Conservation (phyloP, 2,888 invertebrate species). For the Eurois occulta region DNA sequence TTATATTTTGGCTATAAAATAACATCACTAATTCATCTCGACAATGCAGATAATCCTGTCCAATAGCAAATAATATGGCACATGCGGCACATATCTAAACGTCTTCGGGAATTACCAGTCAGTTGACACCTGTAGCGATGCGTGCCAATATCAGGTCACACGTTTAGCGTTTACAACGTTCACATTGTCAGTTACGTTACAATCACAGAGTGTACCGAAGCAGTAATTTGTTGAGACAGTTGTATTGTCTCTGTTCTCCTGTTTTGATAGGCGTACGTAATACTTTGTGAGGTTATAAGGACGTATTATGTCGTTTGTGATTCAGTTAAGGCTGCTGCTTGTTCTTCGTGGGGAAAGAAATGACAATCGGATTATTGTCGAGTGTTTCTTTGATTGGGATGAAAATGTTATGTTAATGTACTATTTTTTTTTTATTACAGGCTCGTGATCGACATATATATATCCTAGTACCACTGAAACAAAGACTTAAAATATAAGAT, state of each 20-base stretch:
- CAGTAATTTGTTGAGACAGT: conserved; percentile 68
- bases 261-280: conserved; percentile 42
- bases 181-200: conserved; percentile 64
- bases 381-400: conserved; percentile 6
- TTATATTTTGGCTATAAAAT: not conserved
- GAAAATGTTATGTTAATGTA: not conserved
- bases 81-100: conserved; percentile 43
- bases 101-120: conserved; percentile 73
- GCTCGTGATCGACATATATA: not conserved
- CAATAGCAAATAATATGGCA: conserved; percentile 46
- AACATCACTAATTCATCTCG: conserved; percentile 5
- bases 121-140: conserved; percentile 79
- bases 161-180: conserved; percentile 49
- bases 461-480: not conserved
- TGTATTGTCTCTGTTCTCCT: conserved; percentile 60
- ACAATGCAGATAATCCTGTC: not conserved
- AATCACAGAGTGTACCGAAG: conserved; percentile 55
- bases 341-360: not conserved
- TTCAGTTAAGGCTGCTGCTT: conserved; percentile 28
- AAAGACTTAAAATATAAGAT: not conserved
- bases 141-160: conserved; percentile 70
- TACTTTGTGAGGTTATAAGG: conserved; percentile 39
- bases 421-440: not conserved
- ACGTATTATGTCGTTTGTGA: conserved; percentile 31
- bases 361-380: not conserved